Conservation (phyloP, 1,140 invertebrate species). For the Argopecten irradians region DNA sequence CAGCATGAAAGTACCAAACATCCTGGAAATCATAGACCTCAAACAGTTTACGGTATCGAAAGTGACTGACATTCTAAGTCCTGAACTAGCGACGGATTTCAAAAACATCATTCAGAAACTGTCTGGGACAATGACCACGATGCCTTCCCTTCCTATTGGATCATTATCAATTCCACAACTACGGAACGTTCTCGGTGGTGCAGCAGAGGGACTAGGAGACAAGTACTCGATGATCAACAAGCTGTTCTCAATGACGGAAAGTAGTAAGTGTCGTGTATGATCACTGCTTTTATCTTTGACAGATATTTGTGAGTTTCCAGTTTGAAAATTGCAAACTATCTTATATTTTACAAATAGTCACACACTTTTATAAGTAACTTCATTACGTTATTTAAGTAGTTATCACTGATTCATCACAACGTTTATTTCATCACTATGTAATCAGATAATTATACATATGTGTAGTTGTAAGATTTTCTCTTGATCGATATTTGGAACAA, state of each 20-base stretch:
- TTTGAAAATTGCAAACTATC: too few species aligned
- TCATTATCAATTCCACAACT: background rate
- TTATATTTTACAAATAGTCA: too few species aligned
- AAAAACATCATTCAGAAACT: background rate
- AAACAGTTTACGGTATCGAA: background rate
- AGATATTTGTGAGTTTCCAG: too few species aligned
- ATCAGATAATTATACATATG: too few species aligned
- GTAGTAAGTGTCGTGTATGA: too few species aligned
- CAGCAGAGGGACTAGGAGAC: background rate
- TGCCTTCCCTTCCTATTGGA: background rate
- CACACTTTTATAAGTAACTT: too few species aligned
- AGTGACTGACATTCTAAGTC: background rate
- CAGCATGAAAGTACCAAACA: background rate
- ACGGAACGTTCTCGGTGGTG: background rate
- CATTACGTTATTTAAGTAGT: too few species aligned
- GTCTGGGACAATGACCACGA: background rate
- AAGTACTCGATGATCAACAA: background rate
- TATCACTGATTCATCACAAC: too few species aligned
- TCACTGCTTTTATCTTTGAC: too few species aligned
- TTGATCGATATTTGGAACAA: too few species aligned
- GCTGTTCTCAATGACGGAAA: slow-evolving; percentile 7
- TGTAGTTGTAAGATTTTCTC: too few species aligned
- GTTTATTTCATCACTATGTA: too few species aligned
- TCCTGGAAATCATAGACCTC: background rate
- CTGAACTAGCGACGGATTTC: background rate